Evolutionary conservation across 2,888 invertebrate genomes (phyloP).

Genomic region (Nudaria mundana): DNA sequence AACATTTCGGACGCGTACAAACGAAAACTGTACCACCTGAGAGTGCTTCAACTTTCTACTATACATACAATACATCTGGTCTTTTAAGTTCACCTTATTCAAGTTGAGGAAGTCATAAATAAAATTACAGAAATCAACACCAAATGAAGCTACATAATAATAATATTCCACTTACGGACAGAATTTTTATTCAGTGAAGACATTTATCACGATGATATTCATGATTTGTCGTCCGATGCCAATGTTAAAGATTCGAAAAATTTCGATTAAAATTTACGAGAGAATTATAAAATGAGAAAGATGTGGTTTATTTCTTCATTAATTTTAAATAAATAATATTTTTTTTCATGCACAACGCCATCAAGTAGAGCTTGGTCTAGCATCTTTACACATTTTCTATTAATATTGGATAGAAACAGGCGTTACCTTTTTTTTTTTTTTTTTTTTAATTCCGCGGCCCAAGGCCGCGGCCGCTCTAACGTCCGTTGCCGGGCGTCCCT

Average conservation of each 20-base stretch:
- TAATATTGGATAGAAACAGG: no score
- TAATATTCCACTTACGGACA: constrained; percentile 29
- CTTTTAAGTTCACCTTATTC: constrained; percentile 4
- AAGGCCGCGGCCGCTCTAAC: no score
- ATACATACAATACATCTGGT: constrained; percentile 29
- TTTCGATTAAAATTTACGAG: constrained; percentile 32
- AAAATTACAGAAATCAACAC: constrained; percentile 28
- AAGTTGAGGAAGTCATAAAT: constrained; percentile 27
- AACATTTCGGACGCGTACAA: constrained; percentile 14
- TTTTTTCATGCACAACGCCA: no score
- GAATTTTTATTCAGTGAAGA: constrained; percentile 27
- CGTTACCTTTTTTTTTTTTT: no score
- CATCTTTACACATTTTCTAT: no score
- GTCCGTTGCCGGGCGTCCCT: no score
- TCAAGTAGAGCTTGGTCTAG: no score
- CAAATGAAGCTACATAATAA: constrained; percentile 20
- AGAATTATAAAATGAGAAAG: no score
- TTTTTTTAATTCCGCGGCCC: no score
- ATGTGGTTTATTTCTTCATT: no score
- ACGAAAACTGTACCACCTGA: constrained; percentile 13
- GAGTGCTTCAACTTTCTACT: constrained; percentile 34
- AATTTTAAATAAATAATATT: no score
- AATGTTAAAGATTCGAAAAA: constrained; percentile 18
- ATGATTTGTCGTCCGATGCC: constrained; percentile 28
- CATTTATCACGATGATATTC: constrained; percentile 35